Evolutionary conservation across 2,888 invertebrate genomes (phyloP), one percentile per base, ranked within the genome.

Genomic region (Minunthozetes semirufus): DNA sequence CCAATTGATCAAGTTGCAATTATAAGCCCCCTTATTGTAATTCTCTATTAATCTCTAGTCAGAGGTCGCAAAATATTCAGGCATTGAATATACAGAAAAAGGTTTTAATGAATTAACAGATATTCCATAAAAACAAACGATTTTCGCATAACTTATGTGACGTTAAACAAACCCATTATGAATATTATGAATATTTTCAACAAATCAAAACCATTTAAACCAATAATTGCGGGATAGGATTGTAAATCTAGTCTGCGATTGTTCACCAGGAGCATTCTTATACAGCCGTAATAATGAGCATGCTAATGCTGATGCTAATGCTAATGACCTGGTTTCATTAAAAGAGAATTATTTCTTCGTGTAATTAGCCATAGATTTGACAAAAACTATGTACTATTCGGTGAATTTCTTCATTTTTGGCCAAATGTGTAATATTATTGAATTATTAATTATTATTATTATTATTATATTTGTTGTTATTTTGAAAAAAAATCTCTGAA

Each of bases 201-300:
- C n/a, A 13, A 48, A n/a, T 17, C 50, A 48, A 48, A 13, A 48
- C 13, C 13, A 48, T 48, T 48, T 48, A 2, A 48, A 48, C 2
- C n/a, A 50, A n/a, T n/a, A 19, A 19, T 50, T 19, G 19, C 50
- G 50, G 19, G 19, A 19, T 9, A 50, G 6, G 56, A 42, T 68
- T 46, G 27, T 13, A 33, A 63, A 42, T 68, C 68, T 68, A 68
- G 68, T 68, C 68, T 68, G 38, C n/a, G 46, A 68, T 68, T 68
- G 56, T 22, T 2, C 4, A 17, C 33, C 42, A 42, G 22, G 15
- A 38, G 22, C 27, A 33, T 22, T 22, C 3, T 15, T 48, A 19
- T 6, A 48, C 48, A 8, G 2, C 6, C n/a, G 48, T 48, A 48
- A 19, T n/a, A 50, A 19, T 6, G n/a, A 4, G 19, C 19, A 50